Evolutionary conservation across 1,140 invertebrate species (phyloP).

Genomic region (Bombus sibiricus): DNA sequence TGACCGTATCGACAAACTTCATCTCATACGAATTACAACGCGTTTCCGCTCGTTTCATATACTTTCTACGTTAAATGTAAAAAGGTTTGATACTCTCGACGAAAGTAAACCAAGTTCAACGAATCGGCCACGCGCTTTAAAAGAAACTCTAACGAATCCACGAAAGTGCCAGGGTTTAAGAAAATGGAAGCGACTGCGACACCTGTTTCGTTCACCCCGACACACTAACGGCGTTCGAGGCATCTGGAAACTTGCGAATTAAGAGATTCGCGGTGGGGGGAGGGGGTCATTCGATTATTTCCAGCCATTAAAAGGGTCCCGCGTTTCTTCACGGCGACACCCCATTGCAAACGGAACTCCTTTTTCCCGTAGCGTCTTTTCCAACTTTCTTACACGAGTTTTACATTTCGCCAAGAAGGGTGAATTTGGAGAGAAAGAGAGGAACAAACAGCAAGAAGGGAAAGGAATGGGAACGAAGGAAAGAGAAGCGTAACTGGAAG

Average conservation of each 20-base stretch:
- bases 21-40: not conserved
- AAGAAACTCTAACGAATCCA: not conserved
- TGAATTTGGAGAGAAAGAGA: not conserved
- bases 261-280: constrained; percentile 65
- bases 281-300: constrained; percentile 75
- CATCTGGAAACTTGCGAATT: constrained; percentile 73
- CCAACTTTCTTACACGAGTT: constrained; percentile 80
- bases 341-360: constrained; percentile 1
- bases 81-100: not conserved
- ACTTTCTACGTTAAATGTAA: not conserved
- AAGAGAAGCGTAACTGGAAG: not conserved
- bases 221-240: constrained; percentile 4
- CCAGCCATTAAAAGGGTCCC: constrained; percentile 70
- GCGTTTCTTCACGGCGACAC: not conserved
- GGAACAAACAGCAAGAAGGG: not conserved
- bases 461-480: not conserved
- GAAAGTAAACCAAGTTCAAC: not conserved
- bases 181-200: constrained; percentile 35
- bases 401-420: constrained; percentile 75
- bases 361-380: constrained; percentile 57
- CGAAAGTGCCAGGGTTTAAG: constrained; percentile 20
- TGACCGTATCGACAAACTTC: not conserved
- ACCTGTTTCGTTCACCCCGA: constrained; percentile 33
- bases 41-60: not conserved
- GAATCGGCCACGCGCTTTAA: not conserved